Evolutionary conservation across 2,797 vertebrate genomes (phyloP), one percentile per base, ranked within the genome.

Genomic region (Leucoraja ocellata): DNA sequence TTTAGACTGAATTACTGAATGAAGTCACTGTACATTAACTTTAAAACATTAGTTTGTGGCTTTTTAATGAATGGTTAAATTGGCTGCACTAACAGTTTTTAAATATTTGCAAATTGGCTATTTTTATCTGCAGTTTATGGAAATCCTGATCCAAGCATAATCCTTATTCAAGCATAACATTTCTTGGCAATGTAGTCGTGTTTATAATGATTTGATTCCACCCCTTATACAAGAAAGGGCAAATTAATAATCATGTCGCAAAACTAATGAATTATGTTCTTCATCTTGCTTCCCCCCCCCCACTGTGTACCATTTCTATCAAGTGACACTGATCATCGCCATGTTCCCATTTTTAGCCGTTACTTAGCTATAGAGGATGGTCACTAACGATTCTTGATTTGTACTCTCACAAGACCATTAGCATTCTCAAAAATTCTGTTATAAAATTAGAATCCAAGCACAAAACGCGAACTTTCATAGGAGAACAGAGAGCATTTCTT

Each of bases 51-150:
- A 88, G 28, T n/a, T 68, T 88, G 84, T 88, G 84, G 84, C 68
- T 88, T 88, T 88, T 88, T 88, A 88, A 88, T 88, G 84, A 88
- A 88, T 88, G 61, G 84, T 88, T 88, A 88, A 88, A 88, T 88
- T 88, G 84, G 84, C 84, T 88, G 84, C 84, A 68, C 84, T 36
- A 88, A 65, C 61, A 88, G 84, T 88, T 68, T 88, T 88, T 63
- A 88, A 88, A 88, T 88, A 88, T 88, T 88, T 88, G 84, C 84
- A 88, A 88, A 88, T 68, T 88, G 84, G 84, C 84, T 88, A 88
- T 88, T 88, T 88, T 88, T 88, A 88, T 88, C 84, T 36, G 28
- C 63, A 88, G 84, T 88, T 88, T 88, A 88, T 88, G 61, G 84
- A 88, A 88, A 88, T 88, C 84, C 84, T 88, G 84, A 88, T 68